Conservation (phyloP, 2,113 vertebrate genomes). For the Chitala chitala region DNA sequence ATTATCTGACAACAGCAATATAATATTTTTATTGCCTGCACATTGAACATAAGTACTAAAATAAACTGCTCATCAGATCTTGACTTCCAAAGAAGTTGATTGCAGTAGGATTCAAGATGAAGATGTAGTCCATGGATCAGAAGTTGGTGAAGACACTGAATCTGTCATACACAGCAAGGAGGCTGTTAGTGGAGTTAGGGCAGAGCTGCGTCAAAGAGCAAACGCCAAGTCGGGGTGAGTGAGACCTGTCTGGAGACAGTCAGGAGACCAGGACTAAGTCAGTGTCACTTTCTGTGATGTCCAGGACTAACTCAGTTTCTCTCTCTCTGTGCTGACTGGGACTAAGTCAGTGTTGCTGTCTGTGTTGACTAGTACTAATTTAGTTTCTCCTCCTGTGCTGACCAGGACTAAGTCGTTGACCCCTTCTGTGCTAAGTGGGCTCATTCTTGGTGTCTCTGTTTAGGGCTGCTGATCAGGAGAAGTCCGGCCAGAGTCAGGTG, state of each 20-base stretch:
- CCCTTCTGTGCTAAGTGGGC: background rate
- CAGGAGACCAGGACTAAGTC: too few relatives aligned
- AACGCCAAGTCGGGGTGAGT: constrained; percentile 28
- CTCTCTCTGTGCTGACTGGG: too few relatives aligned
- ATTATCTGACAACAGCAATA: too few relatives aligned
- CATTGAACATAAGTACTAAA: too few relatives aligned
- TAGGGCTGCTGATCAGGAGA: constrained; percentile 42
- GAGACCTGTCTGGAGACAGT: too few relatives aligned
- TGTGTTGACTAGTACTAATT: too few relatives aligned
- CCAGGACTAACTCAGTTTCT: too few relatives aligned
- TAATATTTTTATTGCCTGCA: too few relatives aligned
- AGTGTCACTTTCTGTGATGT: too few relatives aligned
- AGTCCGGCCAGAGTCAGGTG: constrained; percentile 61
- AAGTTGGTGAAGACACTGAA: constrained; percentile 5
- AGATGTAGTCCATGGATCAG: background rate
- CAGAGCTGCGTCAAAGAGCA: constrained; percentile 30
- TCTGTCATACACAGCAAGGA: constrained; percentile 20
- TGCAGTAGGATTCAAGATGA: background rate
- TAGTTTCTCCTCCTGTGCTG: too few relatives aligned
- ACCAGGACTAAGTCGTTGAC: too few relatives aligned
- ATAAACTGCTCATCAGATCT: constrained; percentile 32
- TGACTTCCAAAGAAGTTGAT: constrained; percentile 30
- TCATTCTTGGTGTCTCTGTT: background rate
- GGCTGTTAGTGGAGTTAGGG: constrained; percentile 2
- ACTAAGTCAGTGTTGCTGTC: too few relatives aligned